phyloP scores from a whole-genome alignment of 2,888 invertebrate species.

The Pogonocherus hispidulus region DNA sequence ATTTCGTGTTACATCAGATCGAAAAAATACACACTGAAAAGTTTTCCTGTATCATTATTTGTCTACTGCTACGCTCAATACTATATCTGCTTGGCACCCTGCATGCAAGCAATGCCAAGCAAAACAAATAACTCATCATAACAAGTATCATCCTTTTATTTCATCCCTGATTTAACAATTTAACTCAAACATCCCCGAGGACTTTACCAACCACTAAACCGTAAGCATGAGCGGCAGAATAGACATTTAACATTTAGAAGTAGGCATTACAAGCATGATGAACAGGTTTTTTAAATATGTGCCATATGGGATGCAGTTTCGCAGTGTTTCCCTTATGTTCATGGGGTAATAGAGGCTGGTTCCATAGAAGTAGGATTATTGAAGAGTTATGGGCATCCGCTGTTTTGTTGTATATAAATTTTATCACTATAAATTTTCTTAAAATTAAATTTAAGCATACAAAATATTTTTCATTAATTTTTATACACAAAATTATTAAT shows the following conservation, averaged over 20 bases:
- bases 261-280: conserved; percentile 47
- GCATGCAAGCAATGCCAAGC: conserved; percentile 9
- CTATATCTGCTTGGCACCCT: conserved; percentile 2
- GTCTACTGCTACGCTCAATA: too few relatives aligned
- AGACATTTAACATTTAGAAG: conserved; percentile 51
- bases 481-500: too few relatives aligned
- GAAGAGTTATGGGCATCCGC: conserved; percentile 2
- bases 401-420: too few relatives aligned
- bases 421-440: too few relatives aligned
- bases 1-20: too few relatives aligned
- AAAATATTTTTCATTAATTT: too few relatives aligned
- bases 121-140: conserved; percentile 43
- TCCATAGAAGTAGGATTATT: conserved; percentile 33
- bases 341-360: conserved; percentile 28
- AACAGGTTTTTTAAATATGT: conserved; percentile 49
- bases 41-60: too few relatives aligned
- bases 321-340: conserved; percentile 43
- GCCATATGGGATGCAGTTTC: conserved; percentile 52
- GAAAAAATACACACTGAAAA: too few relatives aligned
- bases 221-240: conserved; percentile 54
- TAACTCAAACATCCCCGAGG: conserved; percentile 52
- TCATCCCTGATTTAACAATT: conserved; percentile 50
- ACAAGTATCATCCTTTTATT: conserved; percentile 48
- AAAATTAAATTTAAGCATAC: too few relatives aligned
- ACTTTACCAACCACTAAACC: conserved; percentile 52